These are phyloP conservation scores for Lasius platythorax DNA, from an alignment of 2,888 invertebrate species.

Conservation along the genomic window DNA sequence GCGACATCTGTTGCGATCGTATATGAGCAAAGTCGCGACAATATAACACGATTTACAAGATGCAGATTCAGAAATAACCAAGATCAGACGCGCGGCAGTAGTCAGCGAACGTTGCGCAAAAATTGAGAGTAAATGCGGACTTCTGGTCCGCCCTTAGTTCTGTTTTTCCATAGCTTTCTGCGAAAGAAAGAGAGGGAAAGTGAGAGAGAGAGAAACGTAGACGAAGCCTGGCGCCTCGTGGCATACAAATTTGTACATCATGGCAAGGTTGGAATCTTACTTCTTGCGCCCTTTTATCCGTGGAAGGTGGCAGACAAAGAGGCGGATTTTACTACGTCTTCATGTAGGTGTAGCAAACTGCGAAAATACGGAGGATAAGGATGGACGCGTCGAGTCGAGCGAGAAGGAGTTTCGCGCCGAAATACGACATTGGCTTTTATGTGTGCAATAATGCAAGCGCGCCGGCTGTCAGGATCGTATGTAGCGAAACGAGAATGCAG, in stretches of 20 bases:
- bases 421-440: constrained; percentile 79
- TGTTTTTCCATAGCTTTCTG: background rate
- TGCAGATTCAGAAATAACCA: constrained; percentile 32
- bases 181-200: background rate
- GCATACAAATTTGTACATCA: constrained; percentile 46
- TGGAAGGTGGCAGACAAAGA: background rate
- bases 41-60: constrained; percentile 14
- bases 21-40: background rate
- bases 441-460: constrained; percentile 78
- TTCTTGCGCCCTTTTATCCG: background rate
- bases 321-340: constrained; percentile 12
- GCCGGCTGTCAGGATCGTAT: constrained; percentile 71
- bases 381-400: constrained; percentile 24
- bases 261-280: background rate
- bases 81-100: background rate
- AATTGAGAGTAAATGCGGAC: constrained; percentile 25
- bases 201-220: constrained; percentile 2
- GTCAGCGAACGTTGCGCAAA: constrained; percentile 11
- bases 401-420: constrained; percentile 58
- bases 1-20: background rate
- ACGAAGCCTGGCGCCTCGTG: background rate
- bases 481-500: constrained; percentile 24
- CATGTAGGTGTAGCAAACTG: constrained; percentile 58
- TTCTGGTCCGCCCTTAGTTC: background rate
- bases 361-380: constrained; percentile 31